Evolutionary conservation across 2,888 invertebrate genomes (phyloP).

Genomic region (Rutpela maculata): DNA sequence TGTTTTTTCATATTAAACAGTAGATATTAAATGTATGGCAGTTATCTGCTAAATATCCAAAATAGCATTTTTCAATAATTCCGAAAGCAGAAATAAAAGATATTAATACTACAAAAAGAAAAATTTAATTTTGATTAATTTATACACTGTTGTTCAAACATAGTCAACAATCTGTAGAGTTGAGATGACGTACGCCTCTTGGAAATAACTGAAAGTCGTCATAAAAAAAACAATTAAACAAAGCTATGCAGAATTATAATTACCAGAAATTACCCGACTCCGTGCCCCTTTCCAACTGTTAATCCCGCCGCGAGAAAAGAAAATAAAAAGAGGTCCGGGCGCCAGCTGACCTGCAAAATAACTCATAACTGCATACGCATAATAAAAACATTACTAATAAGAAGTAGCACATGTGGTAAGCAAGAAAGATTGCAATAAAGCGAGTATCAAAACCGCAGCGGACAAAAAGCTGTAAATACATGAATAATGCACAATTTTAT

Average conservation of each 20-base stretch:
- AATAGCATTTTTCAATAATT: too few relatives aligned
- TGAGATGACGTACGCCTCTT: neutral
- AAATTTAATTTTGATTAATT: too few relatives aligned
- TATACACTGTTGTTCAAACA: too few relatives aligned
- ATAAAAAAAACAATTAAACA: slow-evolving; percentile 4
- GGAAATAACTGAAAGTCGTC: slow-evolving; percentile 1
- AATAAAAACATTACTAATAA: slow-evolving; percentile 40
- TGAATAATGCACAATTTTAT: neutral
- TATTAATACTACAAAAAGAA: too few relatives aligned
- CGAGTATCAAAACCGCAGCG: neutral
- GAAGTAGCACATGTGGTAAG: slow-evolving; percentile 25
- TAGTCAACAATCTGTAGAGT: too few relatives aligned
- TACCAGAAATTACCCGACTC: slow-evolving; percentile 22
- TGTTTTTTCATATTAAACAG: too few relatives aligned
- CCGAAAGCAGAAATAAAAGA: too few relatives aligned
- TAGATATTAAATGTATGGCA: too few relatives aligned
- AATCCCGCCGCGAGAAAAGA: slow-evolving; percentile 36
- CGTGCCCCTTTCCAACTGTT: slow-evolving; percentile 35
- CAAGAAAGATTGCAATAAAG: slow-evolving; percentile 10
- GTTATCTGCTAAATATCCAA: too few relatives aligned
- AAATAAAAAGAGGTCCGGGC: slow-evolving; percentile 44
- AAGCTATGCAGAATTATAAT: slow-evolving; percentile 6
- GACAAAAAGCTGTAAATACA: neutral
- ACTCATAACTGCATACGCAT: slow-evolving; percentile 47
- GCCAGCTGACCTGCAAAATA: slow-evolving; percentile 49